Evolutionary conservation across 1,140 invertebrate species (phyloP).

Genomic region (Pseudomyrmex cubaensis): DNA sequence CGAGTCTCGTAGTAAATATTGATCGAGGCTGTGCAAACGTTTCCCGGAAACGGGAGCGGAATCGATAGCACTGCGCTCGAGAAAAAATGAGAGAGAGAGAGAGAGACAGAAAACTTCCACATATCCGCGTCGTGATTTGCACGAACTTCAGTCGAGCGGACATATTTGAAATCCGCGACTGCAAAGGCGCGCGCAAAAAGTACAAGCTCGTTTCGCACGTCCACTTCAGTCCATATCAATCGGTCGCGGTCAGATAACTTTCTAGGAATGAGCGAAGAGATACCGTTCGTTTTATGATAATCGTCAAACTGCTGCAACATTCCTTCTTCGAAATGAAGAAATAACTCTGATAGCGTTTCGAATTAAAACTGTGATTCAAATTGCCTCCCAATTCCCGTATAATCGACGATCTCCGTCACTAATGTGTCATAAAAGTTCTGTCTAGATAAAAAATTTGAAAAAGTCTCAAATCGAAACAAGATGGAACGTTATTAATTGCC

Average conservation of each 20-base stretch:
- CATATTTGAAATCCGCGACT: slow-evolving; percentile 64
- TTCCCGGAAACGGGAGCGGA: slow-evolving; percentile 54
- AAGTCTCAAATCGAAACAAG: background rate
- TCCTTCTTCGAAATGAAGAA: background rate
- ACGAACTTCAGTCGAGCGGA: slow-evolving; percentile 33
- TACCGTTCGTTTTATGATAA: slow-evolving; percentile 28
- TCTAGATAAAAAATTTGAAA: background rate
- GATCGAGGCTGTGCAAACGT: slow-evolving; percentile 58
- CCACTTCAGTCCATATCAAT: slow-evolving; percentile 53
- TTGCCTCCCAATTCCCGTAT: background rate
- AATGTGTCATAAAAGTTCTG: slow-evolving; percentile 1
- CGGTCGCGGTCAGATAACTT: slow-evolving; percentile 62
- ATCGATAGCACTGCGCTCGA: slow-evolving; percentile 37
- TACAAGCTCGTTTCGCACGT: slow-evolving; percentile 70
- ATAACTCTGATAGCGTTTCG: background rate
- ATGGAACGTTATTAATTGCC: background rate
- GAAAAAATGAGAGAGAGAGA: slow-evolving; percentile 1
- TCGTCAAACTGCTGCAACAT: background rate
- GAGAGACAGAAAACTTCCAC: slow-evolving; percentile 25
- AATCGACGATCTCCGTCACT: background rate
- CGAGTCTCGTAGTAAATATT: slow-evolving; percentile 64
- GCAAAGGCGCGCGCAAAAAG: slow-evolving; percentile 54
- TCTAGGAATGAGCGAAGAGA: slow-evolving; percentile 65
- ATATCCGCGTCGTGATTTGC: slow-evolving; percentile 38
- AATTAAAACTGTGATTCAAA: background rate